phyloP scores from a whole-genome alignment of 2,113 vertebrate genomes.

The Nycticebus coucang region DNA sequence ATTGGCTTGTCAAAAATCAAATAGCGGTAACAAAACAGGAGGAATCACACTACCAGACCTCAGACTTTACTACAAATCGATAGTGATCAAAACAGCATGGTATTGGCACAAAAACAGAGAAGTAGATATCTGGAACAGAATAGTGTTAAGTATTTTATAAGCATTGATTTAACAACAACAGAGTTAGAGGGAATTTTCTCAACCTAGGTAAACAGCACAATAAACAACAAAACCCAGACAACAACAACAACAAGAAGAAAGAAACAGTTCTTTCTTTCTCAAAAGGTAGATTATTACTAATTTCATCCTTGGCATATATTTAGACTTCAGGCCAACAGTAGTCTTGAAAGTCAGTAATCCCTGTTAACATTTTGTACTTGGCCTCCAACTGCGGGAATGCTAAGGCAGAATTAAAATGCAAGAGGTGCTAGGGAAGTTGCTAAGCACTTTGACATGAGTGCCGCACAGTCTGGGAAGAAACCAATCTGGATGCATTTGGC shows the following conservation, averaged over 20 bases:
- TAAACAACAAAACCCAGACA: neutral
- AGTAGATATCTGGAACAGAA: no score
- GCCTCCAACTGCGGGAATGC: slow-evolving; percentile 2
- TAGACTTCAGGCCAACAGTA: neutral
- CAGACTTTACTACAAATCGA: no score
- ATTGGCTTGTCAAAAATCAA: no score
- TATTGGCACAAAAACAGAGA: no score
- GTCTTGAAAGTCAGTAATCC: neutral
- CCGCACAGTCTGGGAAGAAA: neutral
- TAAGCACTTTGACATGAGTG: neutral
- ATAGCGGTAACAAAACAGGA: no score
- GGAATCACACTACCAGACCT: no score
- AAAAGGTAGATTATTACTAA: neutral
- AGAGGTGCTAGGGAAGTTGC: neutral
- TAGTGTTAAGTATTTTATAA: neutral
- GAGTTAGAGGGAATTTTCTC: neutral
- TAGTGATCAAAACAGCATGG: no score
- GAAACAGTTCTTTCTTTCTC: neutral
- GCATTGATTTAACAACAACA: neutral
- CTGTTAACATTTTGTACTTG: neutral
- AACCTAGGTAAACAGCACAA: neutral
- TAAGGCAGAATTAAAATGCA: neutral
- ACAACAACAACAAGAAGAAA: no score
- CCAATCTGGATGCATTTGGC: neutral
- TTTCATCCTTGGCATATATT: slow-evolving; percentile 6